A percentile compares a stretch with the other conserved stretches of the same genome.
These are phyloP conservation scores for Enteromius fasciolatus DNA, from an alignment of 2,797 vertebrate genomes.

Conservation along the genomic window DNA sequence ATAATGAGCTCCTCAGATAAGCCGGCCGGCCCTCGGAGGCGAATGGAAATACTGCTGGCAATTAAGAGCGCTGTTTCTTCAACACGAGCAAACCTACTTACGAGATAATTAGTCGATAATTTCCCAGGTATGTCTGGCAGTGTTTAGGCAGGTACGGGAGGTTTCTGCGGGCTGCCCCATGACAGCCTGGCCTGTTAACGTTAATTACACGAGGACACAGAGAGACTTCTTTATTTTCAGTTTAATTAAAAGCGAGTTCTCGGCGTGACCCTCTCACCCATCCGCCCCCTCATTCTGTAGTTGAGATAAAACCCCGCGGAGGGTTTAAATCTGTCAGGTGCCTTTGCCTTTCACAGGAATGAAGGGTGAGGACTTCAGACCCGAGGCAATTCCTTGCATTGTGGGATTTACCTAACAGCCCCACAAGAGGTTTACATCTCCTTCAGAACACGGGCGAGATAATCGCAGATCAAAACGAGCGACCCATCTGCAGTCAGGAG, in stretches of 20 bases:
- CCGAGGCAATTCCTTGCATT: conserved; percentile 76
- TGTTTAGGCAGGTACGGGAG: conserved; percentile 77
- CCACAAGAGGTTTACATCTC: conserved; percentile 83
- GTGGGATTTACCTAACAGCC: conserved; percentile 84
- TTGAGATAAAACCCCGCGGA: conserved; percentile 77
- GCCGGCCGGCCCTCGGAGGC: conserved; percentile 72
- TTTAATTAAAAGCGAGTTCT: conserved; percentile 53
- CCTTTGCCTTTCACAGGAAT: conserved; percentile 77
- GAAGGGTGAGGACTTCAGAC: conserved; percentile 72
- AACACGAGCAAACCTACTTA: conserved; percentile 88
- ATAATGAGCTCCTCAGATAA: conserved; percentile 85
- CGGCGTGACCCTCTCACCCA: conserved; percentile 35
- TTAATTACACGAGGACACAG: conserved; percentile 60
- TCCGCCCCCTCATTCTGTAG: conserved; percentile 48
- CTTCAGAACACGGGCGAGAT: conserved; percentile 78
- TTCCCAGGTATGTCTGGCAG: conserved; percentile 86
- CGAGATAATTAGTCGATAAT: conserved; percentile 89
- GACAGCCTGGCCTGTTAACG: conserved; percentile 63
- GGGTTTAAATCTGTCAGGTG: conserved; percentile 78
- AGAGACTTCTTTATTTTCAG: conserved; percentile 45
- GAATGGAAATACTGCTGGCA: conserved; percentile 73
- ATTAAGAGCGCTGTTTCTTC: conserved; percentile 84
- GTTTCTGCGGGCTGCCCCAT: conserved; percentile 71
- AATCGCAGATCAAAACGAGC: conserved; percentile 86
- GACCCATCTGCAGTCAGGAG: conserved; percentile 81